These are phyloP conservation scores for Tortrix viridana DNA, from an alignment of 2,888 invertebrate genomes.

Conservation along the genomic window DNA sequence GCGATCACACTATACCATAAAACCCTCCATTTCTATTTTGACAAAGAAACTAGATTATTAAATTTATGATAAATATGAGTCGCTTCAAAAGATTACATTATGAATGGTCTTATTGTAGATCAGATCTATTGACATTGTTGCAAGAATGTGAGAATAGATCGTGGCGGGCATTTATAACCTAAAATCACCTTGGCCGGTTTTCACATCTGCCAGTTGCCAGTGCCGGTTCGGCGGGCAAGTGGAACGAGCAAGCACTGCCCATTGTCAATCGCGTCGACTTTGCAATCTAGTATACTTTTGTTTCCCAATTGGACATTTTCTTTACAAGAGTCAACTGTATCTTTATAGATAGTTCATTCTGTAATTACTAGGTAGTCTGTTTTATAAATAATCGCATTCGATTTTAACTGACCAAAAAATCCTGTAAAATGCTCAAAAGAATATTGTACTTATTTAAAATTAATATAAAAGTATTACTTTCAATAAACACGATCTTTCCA, in stretches of 20 bases:
- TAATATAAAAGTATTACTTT: too few species aligned
- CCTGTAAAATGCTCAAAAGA: conserved; percentile 11
- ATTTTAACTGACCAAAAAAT: not conserved
- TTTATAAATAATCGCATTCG: too few species aligned
- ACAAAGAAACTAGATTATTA: conserved; percentile 2
- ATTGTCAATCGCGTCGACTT: conserved; percentile 64
- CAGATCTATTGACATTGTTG: conserved; percentile 34
- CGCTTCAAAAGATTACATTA: conserved; percentile 11
- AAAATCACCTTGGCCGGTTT: conserved; percentile 74
- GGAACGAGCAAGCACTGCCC: conserved; percentile 61
- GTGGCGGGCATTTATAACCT: conserved; percentile 43
- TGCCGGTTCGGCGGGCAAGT: conserved; percentile 70
- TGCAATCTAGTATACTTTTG: conserved; percentile 46
- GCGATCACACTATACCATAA: not conserved
- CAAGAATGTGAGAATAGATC: conserved; percentile 36
- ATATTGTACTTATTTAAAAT: not conserved
- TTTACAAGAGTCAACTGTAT: not conserved
- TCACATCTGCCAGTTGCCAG: conserved; percentile 67
- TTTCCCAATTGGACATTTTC: conserved; percentile 25
- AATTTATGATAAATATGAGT: not conserved
- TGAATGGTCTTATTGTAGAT: conserved; percentile 18
- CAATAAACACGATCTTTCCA: too few species aligned
- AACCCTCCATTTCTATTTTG: conserved; percentile 2
- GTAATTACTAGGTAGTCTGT: too few species aligned
- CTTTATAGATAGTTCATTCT: not conserved